Evolutionary conservation across 2,797 vertebrate genomes (phyloP), one percentile per base, ranked within the genome.

Genomic region (Oceanodroma leucorhoa): DNA sequence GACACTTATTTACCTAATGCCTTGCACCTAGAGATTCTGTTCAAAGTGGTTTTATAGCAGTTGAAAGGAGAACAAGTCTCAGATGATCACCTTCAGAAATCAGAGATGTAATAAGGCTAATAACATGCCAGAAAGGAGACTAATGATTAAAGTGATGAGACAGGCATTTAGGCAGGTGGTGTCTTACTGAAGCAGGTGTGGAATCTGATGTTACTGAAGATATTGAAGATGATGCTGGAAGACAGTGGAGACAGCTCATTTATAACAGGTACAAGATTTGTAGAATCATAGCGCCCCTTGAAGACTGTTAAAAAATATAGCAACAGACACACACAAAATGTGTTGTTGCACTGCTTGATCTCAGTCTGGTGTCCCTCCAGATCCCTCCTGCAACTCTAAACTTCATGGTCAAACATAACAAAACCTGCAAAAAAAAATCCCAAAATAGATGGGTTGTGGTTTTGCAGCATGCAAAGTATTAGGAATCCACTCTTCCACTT

Each of bases 41-140:
- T 70, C 3, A 3, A 79, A 73, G 46, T 58, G n/a, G 11, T 76
- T 81, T 79, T 79, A 41, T 46, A 29, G 19, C 26, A 61, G 53
- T 13, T 91, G 43, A 95, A 93, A 87, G 45, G 34, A 81, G 54
- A 90, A 58, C 21, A 84, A 64, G n/a, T 60, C 50, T 82, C 58
- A 79, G 62, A 61, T 75, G 50, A 50, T 19, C 50, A 71, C 76
- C 36, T 90, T 66, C 78, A 77, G 45, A 93, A 85, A n/a, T 43
- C 73, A 82, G 51, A 81, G 65, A 40, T 67, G 54, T 61, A 64
- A 46, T 54, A 90, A 76, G 54, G 27, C 51, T 81, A 87, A 76
- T 78, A 88, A 75, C 51, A 34, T 45, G 64, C 77, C 84, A 89
- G 64, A 94, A 79, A 66, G 18, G 20, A 91, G 19, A 76, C 38